Base-by-base conservation (phyloP, 2,113 vertebrate species). In the Macrotis lagotis region DNA sequence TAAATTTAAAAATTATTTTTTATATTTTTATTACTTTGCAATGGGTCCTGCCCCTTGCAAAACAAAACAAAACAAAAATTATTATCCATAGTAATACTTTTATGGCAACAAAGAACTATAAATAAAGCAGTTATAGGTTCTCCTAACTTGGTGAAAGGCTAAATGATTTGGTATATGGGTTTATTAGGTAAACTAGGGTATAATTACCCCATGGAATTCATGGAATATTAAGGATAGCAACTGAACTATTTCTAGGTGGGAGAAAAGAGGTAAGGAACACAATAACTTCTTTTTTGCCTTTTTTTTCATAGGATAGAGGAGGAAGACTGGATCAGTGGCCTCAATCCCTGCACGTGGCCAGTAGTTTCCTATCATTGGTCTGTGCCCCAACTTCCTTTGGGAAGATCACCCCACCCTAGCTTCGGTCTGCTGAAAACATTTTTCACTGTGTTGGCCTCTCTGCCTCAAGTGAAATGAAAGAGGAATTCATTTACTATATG, bases 401-500 rank as follows among this genome's bases (percentile, higher is more conserved):
- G 91, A 48, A 90, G 8, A 28, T 51, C 51, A 48, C 22, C 19
- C 48, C 48, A 6, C 31, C 2, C 1, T 26, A 26, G 50, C 19
- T 25, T 92, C 24, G 10, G 83, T 83, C 53, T 7, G 48, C 92
- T 6, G 3, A 14, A 25, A 25, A 26, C n/a, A 49, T 2, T 53
- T 31, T 52, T 89, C 25, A 5, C 37, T 52, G 0, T 47, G 44
- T 19, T 6, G 16, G 14, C 22, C 50, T 0, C 48, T 52, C 50
- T 44, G 11, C 51, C 2, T 3, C 0, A 22, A 3, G 74, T n/a
- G n/a, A 22, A 31, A 1, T 25, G 22, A 16, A n/a, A 10, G 1
- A 31, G n/a, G 51, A 50, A 5, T 14, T 44, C 55, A 0, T 10
- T 89, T 8, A n/a, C 59, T 88, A 28, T 0, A 0, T 0, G 44